Evolutionary conservation across 1,140 invertebrate genomes (phyloP), one percentile per base, ranked within the genome.

Genomic region (Hypsibius dujardini): DNA sequence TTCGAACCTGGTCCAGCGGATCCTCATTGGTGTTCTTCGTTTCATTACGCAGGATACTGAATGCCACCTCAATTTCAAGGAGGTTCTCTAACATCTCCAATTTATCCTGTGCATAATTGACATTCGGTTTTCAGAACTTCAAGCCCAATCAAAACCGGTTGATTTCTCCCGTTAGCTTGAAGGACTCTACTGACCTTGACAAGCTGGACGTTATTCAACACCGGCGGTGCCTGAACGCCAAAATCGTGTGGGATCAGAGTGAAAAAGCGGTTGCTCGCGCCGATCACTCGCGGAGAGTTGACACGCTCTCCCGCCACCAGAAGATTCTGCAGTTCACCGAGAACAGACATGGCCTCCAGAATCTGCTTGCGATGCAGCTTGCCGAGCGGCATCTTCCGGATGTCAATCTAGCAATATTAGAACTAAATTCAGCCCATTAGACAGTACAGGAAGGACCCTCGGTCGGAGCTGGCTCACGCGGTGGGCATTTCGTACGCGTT

Each of bases 341-440:
- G 78, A 40, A 95, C 86, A 50, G 78, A 80, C 77, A 90, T 97
- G 0, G 92, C 94, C 69, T 86, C 82, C 76, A 89, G 84, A 56
- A 98, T 87, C 81, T 98, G 93, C 73, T 87, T 87, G 76, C 88
- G 87, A 12, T 92, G 96, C 0, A 98, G 78, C 82, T 98, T 98
- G 62, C 94, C 95, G 1, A 98, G 80, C 0, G 95, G 95, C 93
- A 98, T 95, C 81, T 97, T 96, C 70, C 94, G 90, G 74, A 90
- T 84, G 81, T 67, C 62, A 67, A 67, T 67, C 62, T 67, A 45
- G 7, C 12, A 67, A 67, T 67, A 67, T 45, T 15, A 67, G 7
- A 56, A 56, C 28, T 28, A 28, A 28, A 28, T 28, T 28, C 28
- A 28, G 28, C 28, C 28, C 28, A 28, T 28, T 28, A 28, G 28